Percentiles rank a stretch among this genome's conserved stretches.
These are phyloP conservation scores for Exaiptasia diaphana DNA, from an alignment of 64 coral and sea anemone genomes.

Conservation along the genomic window DNA sequence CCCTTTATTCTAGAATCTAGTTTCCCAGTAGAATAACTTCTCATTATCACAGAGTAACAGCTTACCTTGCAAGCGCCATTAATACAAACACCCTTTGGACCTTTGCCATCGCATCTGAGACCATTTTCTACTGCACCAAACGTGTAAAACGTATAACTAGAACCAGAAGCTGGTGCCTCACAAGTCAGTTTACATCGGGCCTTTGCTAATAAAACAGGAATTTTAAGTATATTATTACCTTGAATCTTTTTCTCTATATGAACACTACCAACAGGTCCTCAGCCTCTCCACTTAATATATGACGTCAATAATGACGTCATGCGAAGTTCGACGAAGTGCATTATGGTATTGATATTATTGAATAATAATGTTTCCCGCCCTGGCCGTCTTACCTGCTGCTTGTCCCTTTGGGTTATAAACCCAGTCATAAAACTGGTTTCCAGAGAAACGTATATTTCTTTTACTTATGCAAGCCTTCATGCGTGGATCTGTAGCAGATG, in stretches of 20 bases:
- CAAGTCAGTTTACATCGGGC: background rate
- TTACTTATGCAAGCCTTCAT: constrained; percentile 2
- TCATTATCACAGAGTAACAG: too few species aligned
- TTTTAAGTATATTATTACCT: too few species aligned
- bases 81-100: constrained; percentile 35
- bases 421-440: constrained; percentile 24
- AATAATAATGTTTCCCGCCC: too few species aligned
- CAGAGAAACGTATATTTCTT: background rate
- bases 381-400: constrained; percentile 28
- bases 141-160: background rate
- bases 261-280: too few species aligned
- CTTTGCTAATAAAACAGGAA: background rate
- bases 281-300: too few species aligned
- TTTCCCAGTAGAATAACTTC: too few species aligned
- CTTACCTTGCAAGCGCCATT: constrained; percentile 40
- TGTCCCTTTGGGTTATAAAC: constrained; percentile 21
- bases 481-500: background rate
- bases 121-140: constrained; percentile 50
- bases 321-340: too few species aligned
- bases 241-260: too few species aligned
- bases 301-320: too few species aligned
- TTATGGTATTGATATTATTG: too few species aligned
- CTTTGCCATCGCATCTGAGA: constrained; percentile 34
- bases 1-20: too few species aligned
- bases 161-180: background rate